These are phyloP conservation scores for Harpegnathos saltator DNA, from an alignment of 1,140 invertebrate species.

Conservation along the genomic window DNA sequence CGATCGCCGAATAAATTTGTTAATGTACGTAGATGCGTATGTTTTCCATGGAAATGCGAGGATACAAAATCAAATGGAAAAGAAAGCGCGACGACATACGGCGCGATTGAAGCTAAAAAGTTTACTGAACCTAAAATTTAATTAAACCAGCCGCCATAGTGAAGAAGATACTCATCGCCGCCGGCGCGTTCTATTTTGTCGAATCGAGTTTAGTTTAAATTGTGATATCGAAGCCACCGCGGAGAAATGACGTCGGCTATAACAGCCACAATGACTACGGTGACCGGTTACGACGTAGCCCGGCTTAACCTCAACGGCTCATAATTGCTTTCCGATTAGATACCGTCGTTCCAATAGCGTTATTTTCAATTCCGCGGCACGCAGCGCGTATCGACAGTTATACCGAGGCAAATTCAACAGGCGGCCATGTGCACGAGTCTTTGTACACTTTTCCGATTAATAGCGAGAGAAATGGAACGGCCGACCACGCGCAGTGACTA, in stretches of 20 bases:
- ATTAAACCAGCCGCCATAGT: constrained; percentile 32
- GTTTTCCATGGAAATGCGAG: background rate
- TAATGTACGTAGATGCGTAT: background rate
- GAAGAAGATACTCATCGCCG: constrained; percentile 19
- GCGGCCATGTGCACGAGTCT: constrained; percentile 68
- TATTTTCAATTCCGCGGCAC: constrained; percentile 59
- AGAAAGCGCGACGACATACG: constrained; percentile 9
- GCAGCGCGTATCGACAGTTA: constrained; percentile 66
- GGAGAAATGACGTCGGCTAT: constrained; percentile 32
- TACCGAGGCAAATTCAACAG: constrained; percentile 78
- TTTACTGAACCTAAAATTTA: constrained; percentile 44
- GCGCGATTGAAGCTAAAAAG: constrained; percentile 39
- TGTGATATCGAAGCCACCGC: background rate
- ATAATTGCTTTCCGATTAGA: constrained; percentile 74
- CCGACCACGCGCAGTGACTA: constrained; percentile 36
- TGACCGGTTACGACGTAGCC: background rate
- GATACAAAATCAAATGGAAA: background rate
- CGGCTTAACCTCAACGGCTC: constrained; percentile 41
- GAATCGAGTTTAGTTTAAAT: constrained; percentile 44
- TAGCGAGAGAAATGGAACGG: constrained; percentile 58
- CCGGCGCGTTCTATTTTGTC: constrained; percentile 38
- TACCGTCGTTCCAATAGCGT: constrained; percentile 60
- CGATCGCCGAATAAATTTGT: no score
- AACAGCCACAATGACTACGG: constrained; percentile 35
- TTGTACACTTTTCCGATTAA: constrained; percentile 75